Base-by-base conservation (phyloP, 2,888 invertebrate species). In the Drosophila hamatofila region DNA sequence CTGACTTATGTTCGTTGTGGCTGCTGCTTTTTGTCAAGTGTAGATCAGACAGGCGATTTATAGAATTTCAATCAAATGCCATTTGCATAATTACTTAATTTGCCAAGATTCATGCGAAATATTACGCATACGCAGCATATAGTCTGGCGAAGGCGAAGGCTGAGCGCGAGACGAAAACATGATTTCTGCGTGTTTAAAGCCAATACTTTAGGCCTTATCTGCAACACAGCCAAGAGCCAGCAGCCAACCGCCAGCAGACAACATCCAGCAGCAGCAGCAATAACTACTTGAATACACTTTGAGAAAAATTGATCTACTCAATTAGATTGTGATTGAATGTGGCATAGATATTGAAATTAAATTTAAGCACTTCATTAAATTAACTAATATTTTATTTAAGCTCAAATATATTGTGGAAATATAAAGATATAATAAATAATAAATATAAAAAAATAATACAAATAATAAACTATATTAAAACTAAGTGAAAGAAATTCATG, bases 51-150 rank as follows among this genome's bases (percentile, higher is more conserved):
- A 77, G 66, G 68, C 86, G 87, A 84, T 86, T 88, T 86, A 84
- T 86, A 65, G 78, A 71, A 72, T 27, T 27, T 75, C 70, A 83
- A 74, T 75, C 55, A 89, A 79, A 74, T 69, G 86, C 63, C 68
- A 86, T 84, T 84, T 73, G 84, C 84, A 84, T 84, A 84, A 84
- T 84, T 84, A 89, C 89, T 84, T 73, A 72, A 84, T 84, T 84
- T 89, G 66, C 73, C 41, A 59, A 54, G 42, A 61, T 59, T 41
- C 56, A 25, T 21, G 25, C 49, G 27, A 54, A 42, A 51, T 63
- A 69, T 77, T 87, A 46, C 81, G 76, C 67, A 79, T 85, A 77
- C 82, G 83, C 76, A 51, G 62, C 49, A 11, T 30, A 30, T 30
- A 11, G 58, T 70, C 35, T 60, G 46, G 39, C 73, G 61, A 41